These are phyloP conservation scores for Tillus elongatus DNA, from an alignment of 2,888 invertebrate genomes.

Conservation along the genomic window DNA sequence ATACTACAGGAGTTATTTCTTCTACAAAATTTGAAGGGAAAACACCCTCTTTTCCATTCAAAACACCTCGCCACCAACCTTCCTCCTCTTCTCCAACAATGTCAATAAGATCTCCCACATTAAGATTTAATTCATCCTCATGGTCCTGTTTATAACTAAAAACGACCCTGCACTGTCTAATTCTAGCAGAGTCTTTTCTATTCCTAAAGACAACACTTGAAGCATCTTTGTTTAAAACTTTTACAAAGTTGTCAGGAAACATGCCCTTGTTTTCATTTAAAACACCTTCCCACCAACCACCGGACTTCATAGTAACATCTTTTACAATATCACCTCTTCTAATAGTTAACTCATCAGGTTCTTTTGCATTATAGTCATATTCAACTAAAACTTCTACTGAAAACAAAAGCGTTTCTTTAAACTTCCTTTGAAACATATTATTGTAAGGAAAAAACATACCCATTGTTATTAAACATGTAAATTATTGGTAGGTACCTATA, in stretches of 20 bases:
- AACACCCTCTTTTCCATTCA: conserved; percentile 76
- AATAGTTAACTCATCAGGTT: conserved; percentile 76
- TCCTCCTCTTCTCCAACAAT: conserved; percentile 88
- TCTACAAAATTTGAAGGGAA: conserved; percentile 94
- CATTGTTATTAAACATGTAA: no score
- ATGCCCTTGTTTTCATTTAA: conserved; percentile 72
- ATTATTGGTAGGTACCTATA: no score
- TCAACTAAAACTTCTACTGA: conserved; percentile 76
- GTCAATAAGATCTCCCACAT: conserved; percentile 82
- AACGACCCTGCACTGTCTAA: conserved; percentile 71
- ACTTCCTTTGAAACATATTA: no score
- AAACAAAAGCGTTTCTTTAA: no score
- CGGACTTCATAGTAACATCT: conserved; percentile 66
- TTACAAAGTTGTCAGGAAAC: conserved; percentile 91
- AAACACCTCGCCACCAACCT: conserved; percentile 85
- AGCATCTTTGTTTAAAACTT: conserved; percentile 41
- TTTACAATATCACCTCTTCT: conserved; percentile 75
- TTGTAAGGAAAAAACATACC: no score
- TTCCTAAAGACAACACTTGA: conserved; percentile 28
- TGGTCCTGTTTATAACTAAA: conserved; percentile 90
- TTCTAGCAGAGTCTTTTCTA: conserved; percentile 34
- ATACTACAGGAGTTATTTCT: conserved; percentile 38
- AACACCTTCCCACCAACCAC: conserved; percentile 91
- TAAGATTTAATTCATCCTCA: conserved; percentile 82
- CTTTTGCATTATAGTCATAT: conserved; percentile 77